Evolutionary conservation across 2,113 vertebrate species (phyloP).

Genomic region (Nerophis lumbriciformis): DNA sequence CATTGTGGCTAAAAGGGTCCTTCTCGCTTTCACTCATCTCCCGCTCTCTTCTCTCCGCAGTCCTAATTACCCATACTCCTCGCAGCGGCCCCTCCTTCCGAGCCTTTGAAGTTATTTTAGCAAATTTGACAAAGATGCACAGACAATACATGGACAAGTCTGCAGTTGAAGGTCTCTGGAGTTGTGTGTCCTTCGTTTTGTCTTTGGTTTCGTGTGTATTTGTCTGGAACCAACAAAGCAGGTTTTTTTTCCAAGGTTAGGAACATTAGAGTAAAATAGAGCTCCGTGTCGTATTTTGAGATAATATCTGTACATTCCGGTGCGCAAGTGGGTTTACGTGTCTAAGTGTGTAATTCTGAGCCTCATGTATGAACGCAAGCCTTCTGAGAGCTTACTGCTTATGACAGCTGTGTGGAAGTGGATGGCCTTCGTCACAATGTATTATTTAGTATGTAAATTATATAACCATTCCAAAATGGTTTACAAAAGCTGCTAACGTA

Average conservation of each 20-base stretch:
- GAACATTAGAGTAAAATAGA: constrained; percentile 23
- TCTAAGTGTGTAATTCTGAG: constrained; percentile 23
- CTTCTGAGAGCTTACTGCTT: constrained; percentile 28
- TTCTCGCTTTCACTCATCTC: constrained; percentile 49
- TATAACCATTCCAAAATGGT: too few species aligned
- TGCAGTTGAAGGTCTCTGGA: constrained; percentile 37
- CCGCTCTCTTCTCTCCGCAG: constrained; percentile 28
- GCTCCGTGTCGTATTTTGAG: constrained; percentile 21
- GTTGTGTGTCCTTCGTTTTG: constrained; percentile 8
- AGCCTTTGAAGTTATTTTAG: constrained; percentile 67
- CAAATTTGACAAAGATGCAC: constrained; percentile 55
- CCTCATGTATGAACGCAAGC: constrained; percentile 44
- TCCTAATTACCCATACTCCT: constrained; percentile 61
- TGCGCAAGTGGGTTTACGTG: constrained; percentile 12
- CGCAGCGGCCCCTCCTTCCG: constrained; percentile 49
- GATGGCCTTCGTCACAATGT: constrained; percentile 2
- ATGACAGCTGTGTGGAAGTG: constrained; percentile 49
- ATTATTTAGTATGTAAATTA: too few species aligned
- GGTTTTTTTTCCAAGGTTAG: constrained; percentile 11
- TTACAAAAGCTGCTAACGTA: too few species aligned
- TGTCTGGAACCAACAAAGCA: constrained; percentile 28
- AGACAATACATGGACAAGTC: constrained; percentile 56
- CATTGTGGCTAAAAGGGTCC: constrained; percentile 49
- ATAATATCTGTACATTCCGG: constrained; percentile 32
- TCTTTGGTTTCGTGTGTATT: constrained; percentile 53